Percentiles rank a stretch among this genome's conserved stretches.
phyloP scores from a whole-genome alignment of 2,888 invertebrate species.

The Mythimna impura region DNA sequence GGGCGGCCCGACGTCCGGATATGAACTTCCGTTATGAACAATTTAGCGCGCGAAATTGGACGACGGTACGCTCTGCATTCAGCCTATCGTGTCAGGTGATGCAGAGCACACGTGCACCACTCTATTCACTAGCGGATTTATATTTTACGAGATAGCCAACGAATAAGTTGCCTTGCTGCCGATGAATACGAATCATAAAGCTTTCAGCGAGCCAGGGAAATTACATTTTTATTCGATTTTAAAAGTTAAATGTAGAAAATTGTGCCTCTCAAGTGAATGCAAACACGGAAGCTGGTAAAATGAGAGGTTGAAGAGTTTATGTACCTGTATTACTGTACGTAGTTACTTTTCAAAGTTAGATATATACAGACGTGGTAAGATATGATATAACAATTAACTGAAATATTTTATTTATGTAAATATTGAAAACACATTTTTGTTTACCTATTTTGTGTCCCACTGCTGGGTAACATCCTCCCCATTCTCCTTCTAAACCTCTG shows the following conservation, averaged over 20 bases:
- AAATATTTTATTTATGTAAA: no score
- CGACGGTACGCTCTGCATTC: slow-evolving; percentile 86
- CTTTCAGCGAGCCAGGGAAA: slow-evolving; percentile 79
- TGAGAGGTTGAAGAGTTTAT: slow-evolving; percentile 13
- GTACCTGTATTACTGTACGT: slow-evolving; percentile 7
- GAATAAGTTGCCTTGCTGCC: slow-evolving; percentile 75
- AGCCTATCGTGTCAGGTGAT: slow-evolving; percentile 78
- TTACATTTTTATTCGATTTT: slow-evolving; percentile 82
- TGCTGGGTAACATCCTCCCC: no score
- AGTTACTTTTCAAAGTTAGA: neutral
- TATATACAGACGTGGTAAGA: neutral
- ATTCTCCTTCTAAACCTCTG: no score
- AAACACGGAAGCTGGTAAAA: slow-evolving; percentile 44
- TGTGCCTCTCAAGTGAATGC: slow-evolving; percentile 37
- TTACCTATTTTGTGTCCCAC: no score
- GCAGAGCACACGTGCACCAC: slow-evolving; percentile 75
- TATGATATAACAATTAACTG: neutral
- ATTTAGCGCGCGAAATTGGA: slow-evolving; percentile 93
- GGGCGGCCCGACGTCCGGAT: slow-evolving; percentile 92
- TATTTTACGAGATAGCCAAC: slow-evolving; percentile 65
- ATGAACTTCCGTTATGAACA: slow-evolving; percentile 97
- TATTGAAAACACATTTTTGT: no score
- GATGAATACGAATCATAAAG: slow-evolving; percentile 80
- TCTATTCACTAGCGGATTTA: slow-evolving; percentile 76
- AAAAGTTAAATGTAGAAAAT: slow-evolving; percentile 66